Evolutionary conservation across 2,113 vertebrate species (phyloP).

Genomic region (Syngnathoides biaculeatus): DNA sequence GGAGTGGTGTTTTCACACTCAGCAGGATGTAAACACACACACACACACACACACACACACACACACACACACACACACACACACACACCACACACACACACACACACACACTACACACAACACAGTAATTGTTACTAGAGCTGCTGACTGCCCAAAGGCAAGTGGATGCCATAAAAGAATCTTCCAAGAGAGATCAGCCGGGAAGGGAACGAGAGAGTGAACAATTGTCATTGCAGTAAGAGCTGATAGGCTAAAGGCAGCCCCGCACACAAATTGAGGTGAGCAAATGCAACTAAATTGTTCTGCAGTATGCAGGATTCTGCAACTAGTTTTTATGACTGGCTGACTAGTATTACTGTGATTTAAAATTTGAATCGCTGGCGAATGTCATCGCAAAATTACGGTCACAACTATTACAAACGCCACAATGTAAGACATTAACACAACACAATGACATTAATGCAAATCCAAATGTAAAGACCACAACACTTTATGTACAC

Average conservation of each 20-base stretch:
- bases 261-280: background rate
- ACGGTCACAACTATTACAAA: too few species aligned
- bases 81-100: conserved; percentile 24
- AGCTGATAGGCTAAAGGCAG: background rate
- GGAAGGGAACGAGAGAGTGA: conserved; percentile 1
- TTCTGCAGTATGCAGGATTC: background rate
- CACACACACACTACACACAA: background rate
- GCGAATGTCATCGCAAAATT: too few species aligned
- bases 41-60: conserved; percentile 15
- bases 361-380: too few species aligned
- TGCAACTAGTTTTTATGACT: background rate
- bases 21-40: conserved; percentile 24
- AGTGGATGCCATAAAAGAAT: conserved; percentile 54
- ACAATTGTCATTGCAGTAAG: conserved; percentile 2
- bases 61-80: too few species aligned
- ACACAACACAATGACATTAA: too few species aligned
- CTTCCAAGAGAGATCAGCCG: conserved; percentile 14
- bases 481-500: too few species aligned
- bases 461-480: too few species aligned
- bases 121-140: conserved; percentile 5
- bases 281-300: background rate
- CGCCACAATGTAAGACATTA: too few species aligned
- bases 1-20: conserved; percentile 13
- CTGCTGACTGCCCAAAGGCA: conserved; percentile 35
- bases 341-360: background rate